Base-by-base conservation (phyloP, 2,888 invertebrate species). In the Pseudanteris insignis region DNA sequence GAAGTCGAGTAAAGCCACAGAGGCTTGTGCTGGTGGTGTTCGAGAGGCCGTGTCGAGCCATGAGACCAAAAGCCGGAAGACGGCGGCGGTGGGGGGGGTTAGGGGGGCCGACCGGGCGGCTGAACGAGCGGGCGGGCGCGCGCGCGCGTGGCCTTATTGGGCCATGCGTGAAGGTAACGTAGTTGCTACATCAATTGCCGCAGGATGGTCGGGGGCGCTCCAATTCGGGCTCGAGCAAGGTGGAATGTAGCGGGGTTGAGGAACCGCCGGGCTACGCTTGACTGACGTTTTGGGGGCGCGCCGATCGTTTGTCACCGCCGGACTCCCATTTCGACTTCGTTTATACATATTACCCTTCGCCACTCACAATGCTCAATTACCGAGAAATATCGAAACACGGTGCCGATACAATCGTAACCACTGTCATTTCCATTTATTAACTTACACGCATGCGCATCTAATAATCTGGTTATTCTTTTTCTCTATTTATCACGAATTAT, bases 241-340 rank as follows among this genome's bases (percentile, higher is more conserved):
- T 68, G 18, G 18, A 18, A 73, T 74, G 74, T 2, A 59, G 69
- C 63, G 64, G 36, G 30, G 46, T 36, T 21, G 53, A 60, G 60
- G 53, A 60, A 53, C 60, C 60, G 54, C 10, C 37, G 38, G 33
- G 48, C 33, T 21, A 54, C 50, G 66, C 68, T 70, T 76, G 78
- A 78, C 72, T 75, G 78, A 78, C 78, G 67, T 77, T 78, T 78
- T 67, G 73, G 74, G 78, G 75, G 69, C 77, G 74, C 71, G 68
- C 65, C 65, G 70, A 72, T 78, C 78, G 76, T 78, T 78, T 76
- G 76, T 78, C 76, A 77, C 74, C 63, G 60, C 65, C 67, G 62
- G 67, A 67, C 67, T 68, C 66, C 53, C 53, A 60, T 60, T 60
- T 53, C 59, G 25, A 28, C 53, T 53, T 50, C 54, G 30, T 33